A percentile compares a stretch with the other conserved stretches of the same genome.
phyloP scores from a whole-genome alignment of 2,113 vertebrate species.

The Oenanthe melanoleuca region DNA sequence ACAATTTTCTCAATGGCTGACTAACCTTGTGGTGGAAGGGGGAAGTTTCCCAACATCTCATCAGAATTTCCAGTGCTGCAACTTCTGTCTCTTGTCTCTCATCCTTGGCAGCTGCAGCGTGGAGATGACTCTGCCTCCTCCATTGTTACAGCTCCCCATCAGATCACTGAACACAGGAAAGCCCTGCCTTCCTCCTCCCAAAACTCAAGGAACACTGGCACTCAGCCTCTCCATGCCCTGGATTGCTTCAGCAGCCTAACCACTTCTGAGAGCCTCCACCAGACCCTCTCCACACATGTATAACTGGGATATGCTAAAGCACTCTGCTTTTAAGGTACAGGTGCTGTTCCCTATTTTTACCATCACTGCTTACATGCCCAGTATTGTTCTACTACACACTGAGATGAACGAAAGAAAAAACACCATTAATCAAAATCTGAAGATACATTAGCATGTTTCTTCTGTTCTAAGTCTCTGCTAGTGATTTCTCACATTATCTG shows the following conservation, averaged over 20 bases:
- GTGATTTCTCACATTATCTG: background rate
- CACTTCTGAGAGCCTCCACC: background rate
- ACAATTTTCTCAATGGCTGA: background rate
- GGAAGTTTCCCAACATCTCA: background rate
- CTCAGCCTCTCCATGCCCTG: accelerated
- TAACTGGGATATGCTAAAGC: background rate
- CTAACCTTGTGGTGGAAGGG: background rate
- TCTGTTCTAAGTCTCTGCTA: background rate
- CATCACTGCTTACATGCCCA: background rate
- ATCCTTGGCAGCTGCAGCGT: background rate
- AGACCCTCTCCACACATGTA: accelerated
- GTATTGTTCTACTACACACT: background rate
- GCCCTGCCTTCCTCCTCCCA: background rate
- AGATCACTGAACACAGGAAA: background rate
- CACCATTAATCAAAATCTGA: background rate
- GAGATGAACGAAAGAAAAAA: background rate
- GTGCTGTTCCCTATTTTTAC: background rate
- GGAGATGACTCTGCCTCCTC: background rate
- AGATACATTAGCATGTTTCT: background rate
- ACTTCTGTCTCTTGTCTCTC: background rate
- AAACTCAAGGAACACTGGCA: background rate
- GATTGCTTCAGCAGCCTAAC: background rate
- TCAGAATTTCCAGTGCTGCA: conserved; percentile 19
- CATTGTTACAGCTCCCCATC: background rate
- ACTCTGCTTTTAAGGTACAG: background rate